Conservation (phyloP, 1,140 invertebrate species). For the Ostrea denselamellosa region DNA sequence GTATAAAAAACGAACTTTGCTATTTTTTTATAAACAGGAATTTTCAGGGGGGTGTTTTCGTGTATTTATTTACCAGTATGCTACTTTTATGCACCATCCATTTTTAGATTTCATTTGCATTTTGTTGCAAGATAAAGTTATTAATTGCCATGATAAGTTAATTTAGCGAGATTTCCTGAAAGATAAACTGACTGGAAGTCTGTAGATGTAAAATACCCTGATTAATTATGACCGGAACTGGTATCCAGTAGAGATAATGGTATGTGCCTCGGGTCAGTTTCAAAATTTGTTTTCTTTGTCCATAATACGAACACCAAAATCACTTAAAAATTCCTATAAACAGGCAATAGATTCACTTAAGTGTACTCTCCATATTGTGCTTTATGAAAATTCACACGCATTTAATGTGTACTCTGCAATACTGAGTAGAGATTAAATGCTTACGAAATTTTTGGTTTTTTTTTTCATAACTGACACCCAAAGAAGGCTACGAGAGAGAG, state of each 20-base stretch:
- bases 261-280: slow-evolving; percentile 20
- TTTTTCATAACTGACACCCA: neutral
- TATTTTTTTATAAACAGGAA: no score
- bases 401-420: neutral
- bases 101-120: no score
- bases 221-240: neutral
- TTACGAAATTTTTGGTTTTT: neutral
- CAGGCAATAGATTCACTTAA: slow-evolving; percentile 4
- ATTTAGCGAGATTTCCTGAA: neutral
- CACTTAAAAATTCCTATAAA: neutral
- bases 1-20: no score
- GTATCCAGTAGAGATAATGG: neutral
- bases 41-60: no score
- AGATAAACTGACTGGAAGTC: neutral
- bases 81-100: no score
- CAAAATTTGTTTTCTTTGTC: slow-evolving; percentile 29
- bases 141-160: no score
- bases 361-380: neutral
- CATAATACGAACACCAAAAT: slow-evolving; percentile 7
- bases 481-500: no score
- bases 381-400: neutral
- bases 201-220: neutral
- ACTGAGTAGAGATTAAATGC: neutral
- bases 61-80: no score
- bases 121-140: no score